Conservation (phyloP, 2,888 invertebrate genomes). For the Apantesis nais region DNA sequence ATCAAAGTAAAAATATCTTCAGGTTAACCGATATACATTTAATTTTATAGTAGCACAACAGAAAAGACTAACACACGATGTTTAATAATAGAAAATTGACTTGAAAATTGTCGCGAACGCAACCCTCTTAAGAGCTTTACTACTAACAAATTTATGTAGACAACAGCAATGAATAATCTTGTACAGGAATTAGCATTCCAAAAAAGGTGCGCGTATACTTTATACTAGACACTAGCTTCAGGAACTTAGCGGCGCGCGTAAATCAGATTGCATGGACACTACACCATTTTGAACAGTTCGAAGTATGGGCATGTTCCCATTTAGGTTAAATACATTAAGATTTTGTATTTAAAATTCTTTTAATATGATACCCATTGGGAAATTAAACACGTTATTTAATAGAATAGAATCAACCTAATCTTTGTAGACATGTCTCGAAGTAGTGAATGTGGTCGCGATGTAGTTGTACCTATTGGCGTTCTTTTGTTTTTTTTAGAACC, state of each 20-base stretch:
- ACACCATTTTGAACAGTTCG: conserved; percentile 70
- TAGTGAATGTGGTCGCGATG: background rate
- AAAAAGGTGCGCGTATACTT: conserved; percentile 73
- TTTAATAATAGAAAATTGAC: conserved; percentile 22
- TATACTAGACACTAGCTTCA: conserved; percentile 61
- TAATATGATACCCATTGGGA: background rate
- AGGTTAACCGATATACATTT: background rate
- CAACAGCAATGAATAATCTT: conserved; percentile 66
- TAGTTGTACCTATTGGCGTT: background rate
- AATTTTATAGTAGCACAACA: background rate
- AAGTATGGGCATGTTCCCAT: conserved; percentile 52
- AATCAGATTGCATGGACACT: conserved; percentile 79
- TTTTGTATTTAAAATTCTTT: background rate
- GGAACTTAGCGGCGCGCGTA: conserved; percentile 69
- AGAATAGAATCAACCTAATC: background rate
- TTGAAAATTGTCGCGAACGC: conserved; percentile 39
- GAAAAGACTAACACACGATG: background rate
- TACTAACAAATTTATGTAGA: conserved; percentile 55
- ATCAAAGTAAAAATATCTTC: too few relatives aligned
- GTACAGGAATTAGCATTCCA: conserved; percentile 73
- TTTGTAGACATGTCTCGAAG: background rate
- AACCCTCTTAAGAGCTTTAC: conserved; percentile 39
- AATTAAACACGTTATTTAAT: background rate
- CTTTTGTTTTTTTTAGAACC: background rate
- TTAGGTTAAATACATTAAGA: conserved; percentile 22